Conservation (phyloP, 2,888 invertebrate species). For the Lymantria dispar region DNA sequence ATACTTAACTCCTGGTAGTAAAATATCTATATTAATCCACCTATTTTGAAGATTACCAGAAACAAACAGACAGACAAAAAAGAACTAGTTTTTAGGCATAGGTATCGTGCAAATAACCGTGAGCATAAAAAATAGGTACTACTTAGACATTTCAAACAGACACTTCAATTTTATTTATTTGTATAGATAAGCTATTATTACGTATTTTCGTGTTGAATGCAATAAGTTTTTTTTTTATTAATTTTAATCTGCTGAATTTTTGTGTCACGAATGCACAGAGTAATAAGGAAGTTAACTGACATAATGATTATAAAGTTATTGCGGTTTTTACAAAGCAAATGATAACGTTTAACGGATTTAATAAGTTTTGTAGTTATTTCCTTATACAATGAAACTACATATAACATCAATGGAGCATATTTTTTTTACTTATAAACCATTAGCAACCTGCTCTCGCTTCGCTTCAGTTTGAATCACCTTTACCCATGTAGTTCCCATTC, state of each 20-base stretch:
- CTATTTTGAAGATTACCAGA: no score
- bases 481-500: no score
- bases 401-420: not conserved
- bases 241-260: slow-evolving; percentile 7
- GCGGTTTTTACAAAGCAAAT: slow-evolving; percentile 8
- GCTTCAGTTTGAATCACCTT: no score
- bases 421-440: no score
- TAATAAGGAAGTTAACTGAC: slow-evolving; percentile 25
- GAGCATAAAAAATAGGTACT: no score
- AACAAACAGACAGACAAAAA: no score
- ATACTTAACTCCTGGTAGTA: no score
- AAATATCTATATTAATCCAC: no score
- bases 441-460: no score
- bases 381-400: not conserved
- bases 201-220: not conserved
- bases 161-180: not conserved
- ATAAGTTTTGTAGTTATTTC: not conserved
- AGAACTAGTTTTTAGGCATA: no score
- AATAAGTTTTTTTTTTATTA: slow-evolving; percentile 11
- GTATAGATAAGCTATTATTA: not conserved
- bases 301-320: slow-evolving; percentile 20
- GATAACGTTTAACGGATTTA: not conserved
- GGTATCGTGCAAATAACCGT: no score
- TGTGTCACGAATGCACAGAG: slow-evolving; percentile 12
- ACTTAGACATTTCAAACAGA: no score